Evolutionary conservation across 2,113 vertebrate species (phyloP).

Genomic region (Chloebia gouldiae): DNA sequence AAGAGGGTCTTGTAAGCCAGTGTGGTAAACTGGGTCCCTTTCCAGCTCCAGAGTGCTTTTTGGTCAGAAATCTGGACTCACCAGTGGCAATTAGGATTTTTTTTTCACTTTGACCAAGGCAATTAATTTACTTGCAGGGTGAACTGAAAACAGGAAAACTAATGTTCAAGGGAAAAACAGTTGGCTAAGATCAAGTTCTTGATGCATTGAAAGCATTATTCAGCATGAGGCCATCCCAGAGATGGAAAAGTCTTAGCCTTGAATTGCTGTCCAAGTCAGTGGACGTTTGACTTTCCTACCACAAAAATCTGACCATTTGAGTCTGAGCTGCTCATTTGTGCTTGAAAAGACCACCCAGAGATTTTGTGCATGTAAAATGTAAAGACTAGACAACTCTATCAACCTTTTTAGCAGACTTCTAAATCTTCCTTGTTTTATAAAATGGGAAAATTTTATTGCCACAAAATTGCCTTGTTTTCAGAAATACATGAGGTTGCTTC

Average conservation of each 20-base stretch:
- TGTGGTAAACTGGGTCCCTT: background rate
- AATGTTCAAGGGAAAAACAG: conserved; percentile 18
- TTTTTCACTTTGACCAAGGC: background rate
- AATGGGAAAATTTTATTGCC: background rate
- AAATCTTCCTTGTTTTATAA: background rate
- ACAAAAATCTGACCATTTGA: background rate
- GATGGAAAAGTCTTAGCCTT: conserved; percentile 52
- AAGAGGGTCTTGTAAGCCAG: background rate
- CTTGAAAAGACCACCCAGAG: background rate
- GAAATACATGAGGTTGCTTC: background rate
- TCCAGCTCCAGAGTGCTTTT: background rate
- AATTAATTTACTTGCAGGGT: conserved; percentile 6
- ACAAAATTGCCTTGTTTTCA: background rate
- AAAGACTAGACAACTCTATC: background rate
- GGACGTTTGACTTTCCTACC: conserved; percentile 31
- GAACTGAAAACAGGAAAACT: conserved; percentile 29
- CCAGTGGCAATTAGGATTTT: background rate
- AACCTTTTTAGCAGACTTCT: background rate
- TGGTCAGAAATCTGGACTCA: background rate
- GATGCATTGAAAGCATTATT: conserved; percentile 2
- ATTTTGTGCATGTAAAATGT: background rate
- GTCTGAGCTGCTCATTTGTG: background rate
- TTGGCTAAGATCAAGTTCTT: conserved; percentile 26
- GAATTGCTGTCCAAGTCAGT: conserved; percentile 5
- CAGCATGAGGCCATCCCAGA: conserved; percentile 19